These are phyloP conservation scores for Palaemon carinicauda DNA, from an alignment of 1,140 invertebrate species.

Conservation along the genomic window DNA sequence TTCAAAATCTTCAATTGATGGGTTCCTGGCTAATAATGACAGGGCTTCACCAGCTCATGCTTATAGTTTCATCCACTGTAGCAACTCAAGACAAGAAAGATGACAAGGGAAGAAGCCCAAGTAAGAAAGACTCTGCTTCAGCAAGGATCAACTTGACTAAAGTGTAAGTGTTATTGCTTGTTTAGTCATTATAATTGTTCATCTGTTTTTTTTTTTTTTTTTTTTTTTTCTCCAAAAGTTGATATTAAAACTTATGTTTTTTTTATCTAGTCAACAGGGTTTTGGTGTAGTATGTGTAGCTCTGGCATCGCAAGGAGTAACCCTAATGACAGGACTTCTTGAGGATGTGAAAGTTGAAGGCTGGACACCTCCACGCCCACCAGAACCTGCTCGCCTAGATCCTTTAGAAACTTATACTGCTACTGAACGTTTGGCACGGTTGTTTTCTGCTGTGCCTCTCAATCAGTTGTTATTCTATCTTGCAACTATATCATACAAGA, in stretches of 20 bases:
- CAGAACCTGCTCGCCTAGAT: constrained; percentile 60
- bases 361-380: constrained; percentile 47
- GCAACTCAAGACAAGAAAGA: constrained; percentile 66
- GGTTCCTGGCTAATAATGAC: constrained; percentile 86
- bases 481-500: constrained; percentile 87
- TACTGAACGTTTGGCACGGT: constrained; percentile 73
- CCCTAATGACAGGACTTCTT: constrained; percentile 73
- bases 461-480: constrained; percentile 86
- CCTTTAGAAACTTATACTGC: constrained; percentile 69
- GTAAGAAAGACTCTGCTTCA: constrained; percentile 55
- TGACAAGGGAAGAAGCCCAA: constrained; percentile 67
- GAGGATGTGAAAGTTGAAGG: constrained; percentile 74
- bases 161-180: constrained; percentile 68
- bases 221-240: too few species aligned
- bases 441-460: constrained; percentile 74
- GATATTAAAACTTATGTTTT: background rate
- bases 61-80: constrained; percentile 64
- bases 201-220: too few species aligned
- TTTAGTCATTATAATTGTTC: too few species aligned
- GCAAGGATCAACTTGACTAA: constrained; percentile 74
- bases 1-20: constrained; percentile 88
- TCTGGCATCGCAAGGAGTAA: constrained; percentile 77
- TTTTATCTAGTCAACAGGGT: constrained; percentile 72
- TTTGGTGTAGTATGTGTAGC: constrained; percentile 85
- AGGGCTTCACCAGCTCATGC: constrained; percentile 79